These are phyloP conservation scores for Microctonus aethiopoides DNA, from an alignment of 2,888 invertebrate species.

Conservation along the genomic window DNA sequence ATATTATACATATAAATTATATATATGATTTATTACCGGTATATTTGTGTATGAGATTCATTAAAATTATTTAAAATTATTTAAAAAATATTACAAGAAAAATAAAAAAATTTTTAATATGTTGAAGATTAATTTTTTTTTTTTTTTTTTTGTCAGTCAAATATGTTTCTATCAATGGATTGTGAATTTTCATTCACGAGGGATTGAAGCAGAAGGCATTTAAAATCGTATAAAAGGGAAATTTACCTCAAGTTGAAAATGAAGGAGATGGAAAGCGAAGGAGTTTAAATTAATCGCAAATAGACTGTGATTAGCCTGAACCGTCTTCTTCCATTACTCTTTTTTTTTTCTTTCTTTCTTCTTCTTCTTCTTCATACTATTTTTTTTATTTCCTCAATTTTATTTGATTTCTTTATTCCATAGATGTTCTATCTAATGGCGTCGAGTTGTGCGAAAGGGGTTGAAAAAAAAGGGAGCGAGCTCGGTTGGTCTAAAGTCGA, in stretches of 20 bases:
- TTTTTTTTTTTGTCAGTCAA: neutral
- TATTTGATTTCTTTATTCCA: conserved; percentile 3
- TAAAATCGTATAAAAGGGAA: conserved; percentile 29
- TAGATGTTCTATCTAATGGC: conserved; percentile 18
- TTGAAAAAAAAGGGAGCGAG: neutral
- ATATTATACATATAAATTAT: too few relatives aligned
- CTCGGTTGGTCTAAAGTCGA: conserved; percentile 17
- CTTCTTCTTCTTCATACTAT: neutral
- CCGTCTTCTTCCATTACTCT: conserved; percentile 1
- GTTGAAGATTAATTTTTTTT: too few relatives aligned
- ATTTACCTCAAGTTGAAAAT: conserved; percentile 16
- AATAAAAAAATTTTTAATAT: too few relatives aligned
- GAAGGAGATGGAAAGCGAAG: conserved; percentile 12
- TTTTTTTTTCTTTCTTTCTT: conserved; percentile 18
- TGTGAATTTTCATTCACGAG: conserved; percentile 20
- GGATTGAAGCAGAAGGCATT: conserved; percentile 1
- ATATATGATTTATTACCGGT: too few relatives aligned
- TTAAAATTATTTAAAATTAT: too few relatives aligned
- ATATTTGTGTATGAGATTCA: too few relatives aligned
- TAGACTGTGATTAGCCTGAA: conserved; percentile 35
- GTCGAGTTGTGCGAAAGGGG: neutral
- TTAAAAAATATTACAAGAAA: neutral
- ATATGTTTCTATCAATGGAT: neutral
- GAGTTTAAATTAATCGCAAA: conserved; percentile 35
- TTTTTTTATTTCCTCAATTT: neutral